Evolutionary conservation across 1,140 invertebrate species (phyloP), one percentile per base, ranked within the genome.

Genomic region (Drosophila novamexicana): DNA sequence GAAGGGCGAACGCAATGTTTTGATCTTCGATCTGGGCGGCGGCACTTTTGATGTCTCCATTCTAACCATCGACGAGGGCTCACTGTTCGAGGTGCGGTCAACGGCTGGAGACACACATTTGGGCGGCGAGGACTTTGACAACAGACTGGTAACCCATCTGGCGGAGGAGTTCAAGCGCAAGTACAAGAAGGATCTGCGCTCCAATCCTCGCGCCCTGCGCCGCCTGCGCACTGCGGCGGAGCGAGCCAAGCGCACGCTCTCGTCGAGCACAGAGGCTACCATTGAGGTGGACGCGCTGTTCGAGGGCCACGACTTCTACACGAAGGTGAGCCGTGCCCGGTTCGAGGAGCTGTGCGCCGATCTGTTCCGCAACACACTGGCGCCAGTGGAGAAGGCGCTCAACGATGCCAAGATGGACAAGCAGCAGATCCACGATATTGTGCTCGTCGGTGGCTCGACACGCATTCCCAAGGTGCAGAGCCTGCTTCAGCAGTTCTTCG

Each of bases 321-420:
- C 96, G 0, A 97, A 95, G 89, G 95, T 98, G 39, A 96, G 96
- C 22, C 94, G 97, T 77, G 97, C 97, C 7, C 93, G 96, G 44
- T 97, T 97, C 90, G 97, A 98, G 93, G 97, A 98, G 92, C 93
- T 98, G 29, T 97, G 96, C 91, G 95, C 96, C 57, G 97, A 98
- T 93, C 93, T 98, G 39, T 96, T 96, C 93, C 93, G 94, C 69
- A 91, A 93, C 16, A 96, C 96, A 7, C 81, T 97, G 54, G 93
- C 93, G 40, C 96, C 96, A 5, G 95, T 97, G 7, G 96, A 97
- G 78, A 97, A 92, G 94, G 95, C 95, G 37, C 91, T 97, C 40
- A 94, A 94, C 67, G 96, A 97, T 93, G 95, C 96, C 44, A 96
- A 95, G 91, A 83, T 97, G 67, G 95, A 96, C 86, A 97, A 96